These are phyloP conservation scores for Mylabris sibirica DNA, from an alignment of 2,888 invertebrate genomes.

Conservation along the genomic window DNA sequence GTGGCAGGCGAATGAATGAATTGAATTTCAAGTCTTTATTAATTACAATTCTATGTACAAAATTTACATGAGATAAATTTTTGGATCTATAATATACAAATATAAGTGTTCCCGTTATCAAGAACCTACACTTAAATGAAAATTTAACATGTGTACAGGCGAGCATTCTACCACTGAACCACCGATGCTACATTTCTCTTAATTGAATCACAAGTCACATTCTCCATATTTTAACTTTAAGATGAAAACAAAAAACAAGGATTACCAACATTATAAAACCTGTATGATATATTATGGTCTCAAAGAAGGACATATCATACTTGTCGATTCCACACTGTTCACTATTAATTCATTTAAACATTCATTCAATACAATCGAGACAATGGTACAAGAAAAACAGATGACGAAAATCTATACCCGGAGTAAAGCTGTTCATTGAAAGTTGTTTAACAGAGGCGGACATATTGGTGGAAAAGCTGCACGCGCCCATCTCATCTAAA, in stretches of 20 bases:
- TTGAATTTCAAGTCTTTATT: no score
- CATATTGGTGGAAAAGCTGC: constrained; percentile 38
- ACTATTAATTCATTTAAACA: neutral
- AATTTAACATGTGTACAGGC: no score
- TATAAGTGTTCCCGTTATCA: neutral
- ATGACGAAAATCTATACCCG: neutral
- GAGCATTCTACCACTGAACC: constrained; percentile 65
- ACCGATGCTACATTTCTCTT: neutral
- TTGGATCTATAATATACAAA: no score
- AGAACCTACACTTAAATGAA: neutral
- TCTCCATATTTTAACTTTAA: neutral
- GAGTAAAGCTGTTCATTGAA: neutral
- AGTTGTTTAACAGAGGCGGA: constrained; percentile 6
- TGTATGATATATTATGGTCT: neutral
- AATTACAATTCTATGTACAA: no score
- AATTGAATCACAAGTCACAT: neutral
- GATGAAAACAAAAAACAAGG: neutral
- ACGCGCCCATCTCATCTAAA: constrained; percentile 24
- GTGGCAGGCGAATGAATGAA: no score
- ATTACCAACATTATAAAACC: no score
- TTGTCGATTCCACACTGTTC: neutral
- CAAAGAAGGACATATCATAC: neutral
- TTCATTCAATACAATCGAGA: neutral
- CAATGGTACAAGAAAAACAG: neutral
- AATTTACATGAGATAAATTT: no score